These are phyloP conservation scores for Diorhabda carinulata DNA, from an alignment of 1,140 invertebrate genomes.

Conservation along the genomic window DNA sequence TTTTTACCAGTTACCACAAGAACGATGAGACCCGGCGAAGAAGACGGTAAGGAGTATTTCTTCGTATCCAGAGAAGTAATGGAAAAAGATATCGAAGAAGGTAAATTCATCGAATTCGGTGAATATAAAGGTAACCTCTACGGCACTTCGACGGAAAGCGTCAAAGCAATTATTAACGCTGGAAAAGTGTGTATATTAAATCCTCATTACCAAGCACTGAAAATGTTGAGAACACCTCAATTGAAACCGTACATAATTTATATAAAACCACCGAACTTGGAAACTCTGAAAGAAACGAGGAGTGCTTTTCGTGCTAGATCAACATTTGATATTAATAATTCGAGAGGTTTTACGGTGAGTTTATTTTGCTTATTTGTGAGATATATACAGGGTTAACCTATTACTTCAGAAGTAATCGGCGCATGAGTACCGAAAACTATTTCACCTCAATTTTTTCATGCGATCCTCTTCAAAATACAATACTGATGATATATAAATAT, in stretches of 20 bases:
- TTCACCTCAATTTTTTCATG: no score
- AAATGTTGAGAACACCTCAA: slow-evolving; percentile 83
- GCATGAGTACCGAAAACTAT: no score
- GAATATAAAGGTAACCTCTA: slow-evolving; percentile 97
- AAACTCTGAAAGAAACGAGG: slow-evolving; percentile 78
- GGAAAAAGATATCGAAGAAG: slow-evolving; percentile 83
- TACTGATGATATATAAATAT: no score
- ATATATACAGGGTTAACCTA: neutral
- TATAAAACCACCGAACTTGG: slow-evolving; percentile 84
- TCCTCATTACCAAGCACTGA: slow-evolving; percentile 92
- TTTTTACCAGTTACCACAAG: slow-evolving; percentile 78
- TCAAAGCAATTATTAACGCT: slow-evolving; percentile 80
- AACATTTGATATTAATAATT: slow-evolving; percentile 85
- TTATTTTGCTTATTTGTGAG: slow-evolving; percentile 9
- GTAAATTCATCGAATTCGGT: slow-evolving; percentile 93
- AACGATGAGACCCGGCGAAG: slow-evolving; percentile 75
- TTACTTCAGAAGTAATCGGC: no score
- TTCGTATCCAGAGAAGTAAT: slow-evolving; percentile 87
- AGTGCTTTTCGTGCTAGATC: slow-evolving; percentile 77
- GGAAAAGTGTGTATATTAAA: slow-evolving; percentile 91
- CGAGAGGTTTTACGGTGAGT: slow-evolving; percentile 83
- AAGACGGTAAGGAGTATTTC: slow-evolving; percentile 91
- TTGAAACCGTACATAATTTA: slow-evolving; percentile 95
- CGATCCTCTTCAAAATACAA: no score
- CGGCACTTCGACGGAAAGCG: slow-evolving; percentile 87